Evolutionary conservation across 1,140 invertebrate genomes (phyloP).

Genomic region (Linepithema humile): DNA sequence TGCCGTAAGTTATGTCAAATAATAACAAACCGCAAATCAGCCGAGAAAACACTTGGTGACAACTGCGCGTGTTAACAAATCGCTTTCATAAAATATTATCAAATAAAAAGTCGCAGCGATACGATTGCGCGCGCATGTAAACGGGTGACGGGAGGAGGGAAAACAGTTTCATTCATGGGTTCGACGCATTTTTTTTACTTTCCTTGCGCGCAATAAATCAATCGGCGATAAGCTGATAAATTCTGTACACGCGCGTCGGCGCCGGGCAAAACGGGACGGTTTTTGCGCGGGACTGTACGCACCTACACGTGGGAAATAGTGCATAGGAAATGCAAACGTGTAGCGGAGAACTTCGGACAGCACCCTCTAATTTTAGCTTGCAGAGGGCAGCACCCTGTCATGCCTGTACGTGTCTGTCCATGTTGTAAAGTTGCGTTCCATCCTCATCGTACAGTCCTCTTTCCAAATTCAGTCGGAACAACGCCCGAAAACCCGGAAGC

Average conservation of each 20-base stretch:
- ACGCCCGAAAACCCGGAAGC: conserved; percentile 59
- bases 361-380: conserved; percentile 77
- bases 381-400: conserved; percentile 77
- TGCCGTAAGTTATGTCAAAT: conserved; percentile 21
- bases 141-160: conserved; percentile 48
- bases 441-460: conserved; percentile 74
- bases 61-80: conserved; percentile 65
- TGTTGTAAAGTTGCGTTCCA: conserved; percentile 75
- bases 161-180: conserved; percentile 69
- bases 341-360: conserved; percentile 77
- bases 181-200: conserved; percentile 59
- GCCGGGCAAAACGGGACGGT: not conserved
- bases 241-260: conserved; percentile 41
- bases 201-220: conserved; percentile 57
- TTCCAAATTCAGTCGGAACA: conserved; percentile 70
- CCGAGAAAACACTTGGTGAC: conserved; percentile 37
- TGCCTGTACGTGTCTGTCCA: conserved; percentile 72
- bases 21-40: not conserved
- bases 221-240: conserved; percentile 66
- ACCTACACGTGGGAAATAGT: conserved; percentile 76
- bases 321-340: conserved; percentile 81
- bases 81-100: conserved; percentile 68
- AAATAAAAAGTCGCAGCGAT: conserved; percentile 46
- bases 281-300: conserved; percentile 68
- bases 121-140: conserved; percentile 11